These are phyloP conservation scores for Spodoptera picta DNA, from an alignment of 2,888 invertebrate genomes.

Conservation along the genomic window DNA sequence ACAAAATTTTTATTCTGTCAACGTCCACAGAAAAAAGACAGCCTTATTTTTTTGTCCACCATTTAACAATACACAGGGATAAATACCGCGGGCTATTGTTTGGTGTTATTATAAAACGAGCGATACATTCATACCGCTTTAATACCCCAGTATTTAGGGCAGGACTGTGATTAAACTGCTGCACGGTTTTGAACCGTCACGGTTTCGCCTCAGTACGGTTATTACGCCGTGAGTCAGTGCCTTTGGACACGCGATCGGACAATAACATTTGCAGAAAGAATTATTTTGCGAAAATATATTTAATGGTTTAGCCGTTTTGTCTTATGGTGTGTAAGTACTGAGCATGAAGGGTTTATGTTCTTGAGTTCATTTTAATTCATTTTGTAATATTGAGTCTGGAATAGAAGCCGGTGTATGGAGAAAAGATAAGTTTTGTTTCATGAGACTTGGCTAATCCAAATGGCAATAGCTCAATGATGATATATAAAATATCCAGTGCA, in stretches of 20 bases:
- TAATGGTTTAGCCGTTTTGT: too few species aligned
- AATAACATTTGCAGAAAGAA: slow-evolving; percentile 55
- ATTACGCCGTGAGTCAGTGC: slow-evolving; percentile 61
- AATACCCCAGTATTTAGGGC: slow-evolving; percentile 48
- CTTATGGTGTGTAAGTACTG: too few species aligned
- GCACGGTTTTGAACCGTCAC: slow-evolving; percentile 43
- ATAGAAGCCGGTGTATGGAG: too few species aligned
- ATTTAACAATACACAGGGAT: slow-evolving; percentile 42
- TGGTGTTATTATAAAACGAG: slow-evolving; percentile 47
- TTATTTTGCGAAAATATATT: slow-evolving; percentile 33
- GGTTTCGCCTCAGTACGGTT: slow-evolving; percentile 53
- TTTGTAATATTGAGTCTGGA: too few species aligned
- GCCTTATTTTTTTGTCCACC: slow-evolving; percentile 17
- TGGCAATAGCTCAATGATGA: too few species aligned
- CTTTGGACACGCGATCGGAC: slow-evolving; percentile 64
- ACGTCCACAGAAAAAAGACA: slow-evolving; percentile 3
- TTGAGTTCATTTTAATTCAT: too few species aligned
- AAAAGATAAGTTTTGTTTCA: too few species aligned
- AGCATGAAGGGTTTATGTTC: too few species aligned
- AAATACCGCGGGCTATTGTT: slow-evolving; percentile 46
- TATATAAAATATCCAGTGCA: too few species aligned
- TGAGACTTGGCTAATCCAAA: too few species aligned
- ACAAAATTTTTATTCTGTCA: too few species aligned
- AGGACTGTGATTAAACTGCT: slow-evolving; percentile 46
- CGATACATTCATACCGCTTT: slow-evolving; percentile 47